phyloP scores from a whole-genome alignment of 2,888 invertebrate genomes.

The Drosophila affinis region DNA sequence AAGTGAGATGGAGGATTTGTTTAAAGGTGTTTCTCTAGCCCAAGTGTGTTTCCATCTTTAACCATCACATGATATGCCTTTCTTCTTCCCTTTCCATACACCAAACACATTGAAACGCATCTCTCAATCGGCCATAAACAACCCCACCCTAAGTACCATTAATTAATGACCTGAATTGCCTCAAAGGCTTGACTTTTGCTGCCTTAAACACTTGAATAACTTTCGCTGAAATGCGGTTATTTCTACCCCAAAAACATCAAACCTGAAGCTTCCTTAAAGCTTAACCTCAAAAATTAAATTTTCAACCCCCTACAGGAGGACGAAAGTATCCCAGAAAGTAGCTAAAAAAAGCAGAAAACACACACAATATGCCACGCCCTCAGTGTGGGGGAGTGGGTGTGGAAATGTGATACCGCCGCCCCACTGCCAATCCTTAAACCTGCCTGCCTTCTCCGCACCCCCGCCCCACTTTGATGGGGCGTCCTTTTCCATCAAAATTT shows the following conservation, averaged over 20 bases:
- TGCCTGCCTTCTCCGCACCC: neutral
- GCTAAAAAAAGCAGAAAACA: neutral
- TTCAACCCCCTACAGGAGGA: neutral
- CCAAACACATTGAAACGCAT: neutral
- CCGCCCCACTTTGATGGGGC: neutral
- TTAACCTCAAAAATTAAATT: slow-evolving; percentile 2
- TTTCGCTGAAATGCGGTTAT: neutral
- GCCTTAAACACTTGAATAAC: neutral
- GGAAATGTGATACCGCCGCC: neutral
- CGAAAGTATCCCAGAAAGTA: slow-evolving; percentile 4
- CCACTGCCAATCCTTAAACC: slow-evolving; percentile 13
- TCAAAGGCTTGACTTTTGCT: neutral
- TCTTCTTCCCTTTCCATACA: neutral
- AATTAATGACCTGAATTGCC: neutral
- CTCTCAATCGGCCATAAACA: neutral
- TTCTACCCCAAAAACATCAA: neutral
- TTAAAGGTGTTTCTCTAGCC: neutral
- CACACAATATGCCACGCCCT: slow-evolving; percentile 24
- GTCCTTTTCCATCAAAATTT: slow-evolving; percentile 50
- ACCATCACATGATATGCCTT: too few species aligned
- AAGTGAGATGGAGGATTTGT: neutral
- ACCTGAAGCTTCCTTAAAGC: neutral
- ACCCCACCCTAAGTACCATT: neutral
- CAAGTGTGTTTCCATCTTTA: too few species aligned
- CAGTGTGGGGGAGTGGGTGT: neutral